These are phyloP conservation scores for Macrophya annulata DNA, from an alignment of 2,888 invertebrate species.

Conservation along the genomic window DNA sequence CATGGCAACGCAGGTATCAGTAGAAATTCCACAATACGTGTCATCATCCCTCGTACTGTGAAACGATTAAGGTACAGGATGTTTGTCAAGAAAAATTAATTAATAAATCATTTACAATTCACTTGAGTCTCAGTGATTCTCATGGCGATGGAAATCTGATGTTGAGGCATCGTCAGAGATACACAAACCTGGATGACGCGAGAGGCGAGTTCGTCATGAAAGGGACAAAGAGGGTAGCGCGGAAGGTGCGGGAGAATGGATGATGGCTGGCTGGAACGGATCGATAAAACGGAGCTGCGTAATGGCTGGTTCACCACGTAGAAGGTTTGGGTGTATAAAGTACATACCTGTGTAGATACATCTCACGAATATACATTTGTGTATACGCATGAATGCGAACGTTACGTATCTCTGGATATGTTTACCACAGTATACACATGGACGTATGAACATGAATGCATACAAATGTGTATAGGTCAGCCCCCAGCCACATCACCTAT, in stretches of 20 bases:
- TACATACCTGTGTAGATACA: background rate
- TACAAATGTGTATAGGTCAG: too few species aligned
- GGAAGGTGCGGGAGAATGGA: background rate
- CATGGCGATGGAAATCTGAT: background rate
- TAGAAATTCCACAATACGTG: too few species aligned
- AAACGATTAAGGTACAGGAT: background rate
- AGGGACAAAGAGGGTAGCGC: background rate
- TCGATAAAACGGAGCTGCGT: slow-evolving; percentile 74
- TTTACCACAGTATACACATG: background rate
- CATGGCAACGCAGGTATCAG: too few species aligned
- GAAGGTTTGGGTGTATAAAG: slow-evolving; percentile 52
- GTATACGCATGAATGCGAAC: background rate
- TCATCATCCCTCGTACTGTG: too few species aligned
- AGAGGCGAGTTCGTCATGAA: background rate
- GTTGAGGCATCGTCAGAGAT: background rate
- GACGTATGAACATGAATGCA: background rate
- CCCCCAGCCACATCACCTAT: background rate
- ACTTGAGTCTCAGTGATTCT: background rate
- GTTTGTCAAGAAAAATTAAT: background rate
- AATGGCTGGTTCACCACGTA: slow-evolving; percentile 65
- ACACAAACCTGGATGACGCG: background rate
- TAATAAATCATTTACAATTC: background rate
- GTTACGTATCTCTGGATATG: background rate
- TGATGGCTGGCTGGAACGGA: slow-evolving; percentile 58
- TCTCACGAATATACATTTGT: background rate